Base-by-base conservation (phyloP, 2,797 vertebrate species). In the Acipenser transmontanus region DNA sequence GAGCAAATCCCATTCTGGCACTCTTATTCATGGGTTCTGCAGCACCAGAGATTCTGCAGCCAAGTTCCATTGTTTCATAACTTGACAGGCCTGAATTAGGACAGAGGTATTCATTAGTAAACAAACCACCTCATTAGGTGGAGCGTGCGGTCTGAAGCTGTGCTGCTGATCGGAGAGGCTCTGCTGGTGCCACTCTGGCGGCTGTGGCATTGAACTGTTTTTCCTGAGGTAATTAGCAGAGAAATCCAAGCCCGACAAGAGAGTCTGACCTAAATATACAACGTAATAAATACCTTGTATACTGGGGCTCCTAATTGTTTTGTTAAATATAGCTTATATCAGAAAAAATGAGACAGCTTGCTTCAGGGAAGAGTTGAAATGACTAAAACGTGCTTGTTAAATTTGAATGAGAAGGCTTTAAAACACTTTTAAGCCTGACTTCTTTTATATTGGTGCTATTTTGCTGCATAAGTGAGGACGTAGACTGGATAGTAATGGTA, bases 11-110 rank as follows among this genome's bases (percentile, higher is more conserved):
- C 50, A 1, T 1, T 57, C 54, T 57, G 54, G 9, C 1, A 13
- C 6, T 57, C 1, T 57, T 13, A 57, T 57, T 57, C 54, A n/a
- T 13, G 4, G 34, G 8, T 54, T 57, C 52, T 59, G 52, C 52
- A 47, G 52, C 34, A 65, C 20, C n/a, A 48, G 47, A 65, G 20
- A 57, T 59, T 65, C 7, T 49, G 9, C 7, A 11, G 56, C 47
- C 65, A 59, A 12, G 34, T 13, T 49, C 13, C n/a, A 59, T 60
- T 66, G 65, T 66, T 47, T 20, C n/a, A 59, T 34, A 66, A 57
- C 49, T 17, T 8, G 7, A 12, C 11, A 51, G 6, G 50, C 10
- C 8, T 34, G 8, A 51, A 51, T 12, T 2, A 64, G 17, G 8
- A 10, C 63, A 64, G 50, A 11, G 34, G 61, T 47, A 62, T 62